A percentile compares a stretch with the other conserved stretches of the same genome.
phyloP scores from a whole-genome alignment of 2,888 invertebrate genomes.

The Oasisia sp. region DNA sequence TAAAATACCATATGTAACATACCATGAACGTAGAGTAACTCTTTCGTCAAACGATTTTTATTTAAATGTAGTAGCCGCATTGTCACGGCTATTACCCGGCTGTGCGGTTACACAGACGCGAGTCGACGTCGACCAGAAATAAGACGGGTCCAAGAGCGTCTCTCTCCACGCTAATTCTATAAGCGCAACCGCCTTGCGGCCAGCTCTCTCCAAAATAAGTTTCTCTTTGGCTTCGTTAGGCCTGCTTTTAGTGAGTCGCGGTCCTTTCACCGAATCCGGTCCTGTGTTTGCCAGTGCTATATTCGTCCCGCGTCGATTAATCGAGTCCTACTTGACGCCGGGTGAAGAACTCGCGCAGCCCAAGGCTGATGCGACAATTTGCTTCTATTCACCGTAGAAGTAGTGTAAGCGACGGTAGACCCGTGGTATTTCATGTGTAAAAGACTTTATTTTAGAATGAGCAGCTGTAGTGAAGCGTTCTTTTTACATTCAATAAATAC shows the following conservation, averaged over 20 bases:
- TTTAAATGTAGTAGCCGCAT: background rate
- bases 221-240: background rate
- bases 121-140: background rate
- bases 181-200: background rate
- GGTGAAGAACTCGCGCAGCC: background rate
- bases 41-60: background rate
- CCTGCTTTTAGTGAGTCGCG: conserved; percentile 3
- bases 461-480: background rate
- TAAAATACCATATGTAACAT: background rate
- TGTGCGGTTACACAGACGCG: background rate
- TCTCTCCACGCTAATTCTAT: background rate
- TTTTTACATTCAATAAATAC: background rate
- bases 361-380: background rate
- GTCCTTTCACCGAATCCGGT: background rate
- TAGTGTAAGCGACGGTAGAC: background rate
- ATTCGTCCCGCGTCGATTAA: background rate
- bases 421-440: no score
- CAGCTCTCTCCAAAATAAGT: background rate
- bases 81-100: background rate
- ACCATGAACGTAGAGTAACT: background rate
- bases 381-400: background rate
- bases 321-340: background rate
- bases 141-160: background rate
- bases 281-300: background rate
- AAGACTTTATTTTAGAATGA: background rate